A percentile compares a stretch with the other conserved stretches of the same genome.
phyloP scores from a whole-genome alignment of 2,113 vertebrate genomes.

The Trichechus manatus region DNA sequence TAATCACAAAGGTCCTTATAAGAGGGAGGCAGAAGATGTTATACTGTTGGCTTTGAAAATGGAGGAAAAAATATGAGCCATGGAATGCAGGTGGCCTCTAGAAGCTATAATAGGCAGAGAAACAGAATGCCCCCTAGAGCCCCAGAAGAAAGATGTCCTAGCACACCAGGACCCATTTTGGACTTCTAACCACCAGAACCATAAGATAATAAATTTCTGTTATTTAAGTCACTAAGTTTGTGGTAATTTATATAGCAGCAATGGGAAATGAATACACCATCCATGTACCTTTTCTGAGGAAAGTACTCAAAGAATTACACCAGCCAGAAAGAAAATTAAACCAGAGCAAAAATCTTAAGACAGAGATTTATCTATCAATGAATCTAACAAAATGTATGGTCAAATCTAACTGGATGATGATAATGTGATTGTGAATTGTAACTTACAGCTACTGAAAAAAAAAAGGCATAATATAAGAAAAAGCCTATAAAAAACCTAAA shows the following conservation, averaged over 20 bases:
- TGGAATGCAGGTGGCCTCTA: background rate
- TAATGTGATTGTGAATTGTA: background rate
- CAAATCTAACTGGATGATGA: background rate
- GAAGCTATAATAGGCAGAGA: background rate
- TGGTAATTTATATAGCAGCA: background rate
- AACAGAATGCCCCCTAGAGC: background rate
- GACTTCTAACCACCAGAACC: slow-evolving; percentile 11
- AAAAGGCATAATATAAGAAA: background rate
- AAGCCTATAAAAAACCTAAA: background rate
- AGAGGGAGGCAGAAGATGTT: background rate
- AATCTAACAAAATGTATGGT: background rate
- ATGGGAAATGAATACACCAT: background rate
- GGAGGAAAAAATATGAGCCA: background rate
- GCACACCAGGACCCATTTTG: background rate
- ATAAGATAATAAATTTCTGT: background rate
- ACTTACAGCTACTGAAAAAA: background rate
- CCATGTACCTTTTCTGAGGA: background rate
- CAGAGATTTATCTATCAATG: background rate
- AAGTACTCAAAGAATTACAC: slow-evolving; percentile 28
- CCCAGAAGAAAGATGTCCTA: background rate
- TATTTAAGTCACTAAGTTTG: background rate
- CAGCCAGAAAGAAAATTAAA: slow-evolving; percentile 1
- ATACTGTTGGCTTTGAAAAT: background rate
- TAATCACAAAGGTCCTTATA: background rate
- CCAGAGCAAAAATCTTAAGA: slow-evolving; percentile 30